Percentiles rank a stretch among this genome's conserved stretches.
Evolutionary conservation across 1,140 invertebrate genomes (phyloP).

Genomic region (Drosophila nasuta): DNA sequence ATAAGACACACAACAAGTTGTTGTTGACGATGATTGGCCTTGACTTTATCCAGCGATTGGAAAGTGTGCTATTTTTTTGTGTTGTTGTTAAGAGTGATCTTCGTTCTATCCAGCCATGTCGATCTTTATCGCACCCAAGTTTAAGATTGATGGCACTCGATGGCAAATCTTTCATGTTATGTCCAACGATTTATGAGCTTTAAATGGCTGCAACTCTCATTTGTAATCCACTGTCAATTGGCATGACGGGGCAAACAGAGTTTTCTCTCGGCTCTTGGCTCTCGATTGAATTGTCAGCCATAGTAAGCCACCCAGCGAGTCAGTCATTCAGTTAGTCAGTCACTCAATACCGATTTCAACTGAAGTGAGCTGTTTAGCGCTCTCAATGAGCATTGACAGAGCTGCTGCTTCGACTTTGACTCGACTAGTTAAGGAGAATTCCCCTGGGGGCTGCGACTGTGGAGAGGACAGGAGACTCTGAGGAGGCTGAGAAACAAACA

Average conservation of each 20-base stretch:
- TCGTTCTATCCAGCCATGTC: not conserved
- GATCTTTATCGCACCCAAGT: constrained; percentile 21
- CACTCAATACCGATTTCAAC: constrained; percentile 44
- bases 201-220: constrained; percentile 59
- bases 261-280: constrained; percentile 4
- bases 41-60: constrained; percentile 4
- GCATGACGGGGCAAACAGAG: constrained; percentile 32
- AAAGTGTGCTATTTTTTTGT: not conserved
- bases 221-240: constrained; percentile 57
- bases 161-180: not conserved
- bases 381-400: constrained; percentile 75
- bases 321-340: constrained; percentile 12
- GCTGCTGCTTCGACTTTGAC: constrained; percentile 30
- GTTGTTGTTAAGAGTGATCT: not conserved
- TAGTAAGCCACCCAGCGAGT: constrained; percentile 40
- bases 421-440: constrained; percentile 60
- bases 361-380: constrained; percentile 71
- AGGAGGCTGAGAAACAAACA: constrained; percentile 56
- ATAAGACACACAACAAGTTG: constrained; percentile 33
- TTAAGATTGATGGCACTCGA: constrained; percentile 53
- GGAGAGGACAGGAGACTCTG: constrained; percentile 33
- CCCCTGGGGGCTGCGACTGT: constrained; percentile 46
- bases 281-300: constrained; percentile 73
- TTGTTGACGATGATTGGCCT: not conserved
- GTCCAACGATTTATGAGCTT: constrained; percentile 66